These are phyloP conservation scores for Leucophenga varia DNA, from an alignment of 1,140 invertebrate genomes.

Conservation along the genomic window DNA sequence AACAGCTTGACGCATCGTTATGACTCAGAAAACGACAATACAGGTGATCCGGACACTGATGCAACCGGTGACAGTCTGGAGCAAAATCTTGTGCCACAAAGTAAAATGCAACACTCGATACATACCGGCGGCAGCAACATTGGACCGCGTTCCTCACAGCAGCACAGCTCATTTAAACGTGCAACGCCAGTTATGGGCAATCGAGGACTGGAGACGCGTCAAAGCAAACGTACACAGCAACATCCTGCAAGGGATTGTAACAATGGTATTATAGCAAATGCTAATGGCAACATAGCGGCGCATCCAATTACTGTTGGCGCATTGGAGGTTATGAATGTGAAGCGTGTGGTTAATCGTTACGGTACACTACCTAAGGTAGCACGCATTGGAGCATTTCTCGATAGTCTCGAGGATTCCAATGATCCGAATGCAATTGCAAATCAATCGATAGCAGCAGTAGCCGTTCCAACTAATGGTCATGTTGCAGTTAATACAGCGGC, in stretches of 20 bases:
- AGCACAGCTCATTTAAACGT: conserved; percentile 60
- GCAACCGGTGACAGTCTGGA: conserved; percentile 51
- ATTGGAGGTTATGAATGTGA: conserved; percentile 94
- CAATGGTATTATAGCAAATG: conserved; percentile 13
- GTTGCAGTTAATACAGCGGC: too few relatives aligned
- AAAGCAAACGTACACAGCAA: conserved; percentile 63
- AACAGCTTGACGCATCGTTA: conserved; percentile 46
- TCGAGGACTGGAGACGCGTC: conserved; percentile 58
- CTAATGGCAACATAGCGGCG: conserved; percentile 16
- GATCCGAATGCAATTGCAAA: conserved; percentile 8
- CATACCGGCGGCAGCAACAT: conserved; percentile 41
- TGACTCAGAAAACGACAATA: conserved; percentile 65
- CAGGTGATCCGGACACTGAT: conserved; percentile 68
- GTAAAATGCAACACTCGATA: conserved; percentile 50
- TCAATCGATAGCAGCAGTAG: conserved; percentile 21
- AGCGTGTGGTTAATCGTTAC: conserved; percentile 93
- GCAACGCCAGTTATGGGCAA: conserved; percentile 61
- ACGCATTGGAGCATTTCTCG: conserved; percentile 91
- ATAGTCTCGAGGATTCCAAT: conserved; percentile 70
- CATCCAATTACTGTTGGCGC: conserved; percentile 71
- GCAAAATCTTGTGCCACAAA: conserved; percentile 25
- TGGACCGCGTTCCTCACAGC: conserved; percentile 38
- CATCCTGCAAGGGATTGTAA: conserved; percentile 44
- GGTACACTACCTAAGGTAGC: conserved; percentile 95
- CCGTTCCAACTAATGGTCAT: conserved; percentile 33